phyloP scores from a whole-genome alignment of 2,888 invertebrate genomes.

The Cerceris rybyensis region DNA sequence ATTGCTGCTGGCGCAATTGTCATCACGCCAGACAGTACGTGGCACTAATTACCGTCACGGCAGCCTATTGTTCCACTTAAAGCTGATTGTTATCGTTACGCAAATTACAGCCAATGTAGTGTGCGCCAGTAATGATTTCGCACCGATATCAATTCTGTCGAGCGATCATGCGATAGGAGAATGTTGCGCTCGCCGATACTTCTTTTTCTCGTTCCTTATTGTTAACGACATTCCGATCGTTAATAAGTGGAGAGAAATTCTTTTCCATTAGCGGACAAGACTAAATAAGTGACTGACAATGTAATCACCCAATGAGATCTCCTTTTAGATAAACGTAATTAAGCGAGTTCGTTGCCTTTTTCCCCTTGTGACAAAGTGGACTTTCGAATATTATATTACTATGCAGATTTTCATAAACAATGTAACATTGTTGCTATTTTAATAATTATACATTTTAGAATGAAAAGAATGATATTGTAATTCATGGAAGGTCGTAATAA shows the following conservation, averaged over 20 bases:
- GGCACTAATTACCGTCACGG: conserved; percentile 71
- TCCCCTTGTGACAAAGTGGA: not conserved
- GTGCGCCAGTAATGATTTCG: conserved; percentile 66
- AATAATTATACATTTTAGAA: no score
- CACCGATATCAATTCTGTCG: conserved; percentile 65
- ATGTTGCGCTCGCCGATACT: conserved; percentile 35
- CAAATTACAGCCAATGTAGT: conserved; percentile 68
- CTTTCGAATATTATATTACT: not conserved
- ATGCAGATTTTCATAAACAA: no score
- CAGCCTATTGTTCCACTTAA: conserved; percentile 70
- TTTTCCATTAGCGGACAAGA: conserved; percentile 34
- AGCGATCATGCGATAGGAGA: conserved; percentile 25
- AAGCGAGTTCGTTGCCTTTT: conserved; percentile 26
- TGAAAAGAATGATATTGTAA: no score
- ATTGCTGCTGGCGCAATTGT: conserved; percentile 65
- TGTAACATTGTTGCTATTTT: no score
- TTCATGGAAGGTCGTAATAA: no score
- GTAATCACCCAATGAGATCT: conserved; percentile 49
- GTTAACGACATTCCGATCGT: conserved; percentile 54
- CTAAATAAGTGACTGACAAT: conserved; percentile 37
- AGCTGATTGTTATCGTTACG: conserved; percentile 70
- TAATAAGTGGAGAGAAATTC: conserved; percentile 51
- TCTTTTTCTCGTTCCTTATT: conserved; percentile 45
- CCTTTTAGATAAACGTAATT: conserved; percentile 37
- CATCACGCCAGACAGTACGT: conserved; percentile 67